Conservation (phyloP, 2,797 vertebrate genomes). For the Thamnophis elegans region DNA sequence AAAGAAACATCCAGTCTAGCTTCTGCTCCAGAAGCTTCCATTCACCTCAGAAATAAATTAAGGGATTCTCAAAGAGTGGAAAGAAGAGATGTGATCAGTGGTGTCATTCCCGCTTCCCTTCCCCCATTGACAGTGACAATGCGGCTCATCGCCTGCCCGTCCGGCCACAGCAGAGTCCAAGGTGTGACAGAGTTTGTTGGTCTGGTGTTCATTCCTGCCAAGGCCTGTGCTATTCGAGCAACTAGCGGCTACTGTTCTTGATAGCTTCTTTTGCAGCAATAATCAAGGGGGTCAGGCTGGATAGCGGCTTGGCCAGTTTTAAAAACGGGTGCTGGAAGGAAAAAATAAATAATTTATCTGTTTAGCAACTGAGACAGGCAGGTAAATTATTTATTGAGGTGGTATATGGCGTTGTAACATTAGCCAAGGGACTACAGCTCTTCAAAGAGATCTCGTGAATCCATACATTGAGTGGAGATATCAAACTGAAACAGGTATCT, state of each 20-base stretch:
- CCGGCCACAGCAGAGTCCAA: constrained; percentile 66
- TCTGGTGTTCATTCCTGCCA: constrained; percentile 68
- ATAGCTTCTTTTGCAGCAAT: constrained; percentile 89
- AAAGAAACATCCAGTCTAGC: constrained; percentile 64
- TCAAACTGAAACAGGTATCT: neutral
- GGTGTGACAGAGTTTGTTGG: constrained; percentile 60
- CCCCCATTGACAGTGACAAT: constrained; percentile 53
- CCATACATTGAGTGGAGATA: neutral
- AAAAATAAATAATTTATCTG: constrained; percentile 15
- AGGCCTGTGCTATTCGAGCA: constrained; percentile 53
- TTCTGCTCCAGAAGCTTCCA: constrained; percentile 65
- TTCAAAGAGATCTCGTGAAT: neutral
- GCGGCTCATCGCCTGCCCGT: constrained; percentile 64
- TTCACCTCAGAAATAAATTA: constrained; percentile 77
- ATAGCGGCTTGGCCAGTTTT: constrained; percentile 90
- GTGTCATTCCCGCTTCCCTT: constrained; percentile 51
- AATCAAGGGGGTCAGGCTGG: constrained; percentile 88
- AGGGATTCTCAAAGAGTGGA: constrained; percentile 73
- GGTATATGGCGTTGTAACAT: neutral
- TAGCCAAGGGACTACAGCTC: neutral
- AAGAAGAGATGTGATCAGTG: constrained; percentile 73
- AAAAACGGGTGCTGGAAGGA: constrained; percentile 85
- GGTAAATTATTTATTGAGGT: neutral
- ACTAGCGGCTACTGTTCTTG: constrained; percentile 94
- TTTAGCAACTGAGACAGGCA: neutral